phyloP scores from a whole-genome alignment of 2,888 invertebrate genomes.

The Acleris sparsana region DNA sequence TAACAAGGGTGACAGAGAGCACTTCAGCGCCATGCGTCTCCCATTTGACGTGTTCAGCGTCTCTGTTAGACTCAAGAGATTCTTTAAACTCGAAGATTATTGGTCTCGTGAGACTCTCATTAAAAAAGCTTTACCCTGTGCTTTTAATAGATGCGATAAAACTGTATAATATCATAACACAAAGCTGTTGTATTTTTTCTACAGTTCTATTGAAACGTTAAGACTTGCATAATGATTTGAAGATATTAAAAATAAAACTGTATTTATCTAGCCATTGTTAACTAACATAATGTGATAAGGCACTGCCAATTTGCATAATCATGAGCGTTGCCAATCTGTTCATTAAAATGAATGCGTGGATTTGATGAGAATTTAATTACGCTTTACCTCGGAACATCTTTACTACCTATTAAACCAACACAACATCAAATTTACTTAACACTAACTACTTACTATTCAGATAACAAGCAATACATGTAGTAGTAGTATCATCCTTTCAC shows the following conservation, averaged over 20 bases:
- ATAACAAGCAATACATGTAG: too few species aligned
- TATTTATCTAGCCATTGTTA: slow-evolving; percentile 7
- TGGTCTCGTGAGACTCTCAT: background rate
- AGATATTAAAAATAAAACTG: background rate
- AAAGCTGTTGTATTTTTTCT: background rate
- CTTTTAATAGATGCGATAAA: too few species aligned
- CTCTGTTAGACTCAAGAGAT: slow-evolving; percentile 23
- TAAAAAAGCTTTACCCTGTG: too few species aligned
- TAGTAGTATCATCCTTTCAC: too few species aligned
- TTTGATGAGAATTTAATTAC: background rate
- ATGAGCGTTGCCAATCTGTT: background rate
- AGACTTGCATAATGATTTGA: background rate
- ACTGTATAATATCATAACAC: too few species aligned
- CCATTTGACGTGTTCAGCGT: slow-evolving; percentile 24
- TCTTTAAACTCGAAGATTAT: slow-evolving; percentile 15
- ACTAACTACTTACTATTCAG: too few species aligned
- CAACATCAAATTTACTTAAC: too few species aligned
- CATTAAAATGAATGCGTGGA: slow-evolving; percentile 1
- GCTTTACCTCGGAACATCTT: background rate
- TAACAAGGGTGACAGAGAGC: slow-evolving; percentile 32
- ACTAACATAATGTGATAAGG: background rate
- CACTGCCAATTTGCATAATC: background rate
- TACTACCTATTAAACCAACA: too few species aligned
- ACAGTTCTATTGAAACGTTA: background rate
- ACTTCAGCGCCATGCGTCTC: slow-evolving; percentile 28